Evolutionary conservation across 1,140 invertebrate genomes (phyloP).

Genomic region (Zaprionus tsacasi): DNA sequence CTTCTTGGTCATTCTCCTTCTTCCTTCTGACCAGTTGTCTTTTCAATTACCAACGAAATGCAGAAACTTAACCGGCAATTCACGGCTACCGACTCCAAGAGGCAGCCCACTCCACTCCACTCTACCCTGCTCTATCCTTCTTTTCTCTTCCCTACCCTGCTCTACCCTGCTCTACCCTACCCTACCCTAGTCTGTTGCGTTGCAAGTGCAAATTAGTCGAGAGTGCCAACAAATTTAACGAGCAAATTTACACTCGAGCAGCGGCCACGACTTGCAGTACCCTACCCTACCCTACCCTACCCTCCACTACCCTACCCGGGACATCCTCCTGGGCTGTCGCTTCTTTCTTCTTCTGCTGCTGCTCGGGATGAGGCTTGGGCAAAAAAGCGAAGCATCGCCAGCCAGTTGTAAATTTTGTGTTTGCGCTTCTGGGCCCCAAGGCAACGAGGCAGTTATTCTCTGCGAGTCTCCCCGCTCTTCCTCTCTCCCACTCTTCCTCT

Average conservation of each 20-base stretch:
- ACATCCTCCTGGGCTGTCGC: background rate
- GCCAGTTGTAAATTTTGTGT: conserved; percentile 72
- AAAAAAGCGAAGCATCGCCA: conserved; percentile 41
- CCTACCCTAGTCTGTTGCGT: conserved; percentile 56
- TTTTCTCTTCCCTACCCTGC: background rate
- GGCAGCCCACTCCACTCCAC: background rate
- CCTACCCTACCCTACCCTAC: too few relatives aligned
- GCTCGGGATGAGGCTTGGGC: conserved; percentile 38
- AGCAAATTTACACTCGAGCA: conserved; percentile 80
- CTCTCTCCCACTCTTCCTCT: background rate
- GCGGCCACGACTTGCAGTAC: conserved; percentile 52
- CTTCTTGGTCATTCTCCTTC: conserved; percentile 17
- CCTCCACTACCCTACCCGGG: background rate
- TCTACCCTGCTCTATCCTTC: conserved; percentile 30
- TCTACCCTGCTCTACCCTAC: background rate
- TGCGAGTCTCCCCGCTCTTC: background rate
- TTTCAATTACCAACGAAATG: conserved; percentile 49
- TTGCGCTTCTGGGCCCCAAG: conserved; percentile 39
- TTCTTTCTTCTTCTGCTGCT: background rate
- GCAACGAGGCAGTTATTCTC: conserved; percentile 27
- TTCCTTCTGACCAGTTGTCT: conserved; percentile 44
- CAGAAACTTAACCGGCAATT: conserved; percentile 32
- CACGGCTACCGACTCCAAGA: conserved; percentile 23
- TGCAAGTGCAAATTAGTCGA: conserved; percentile 79
- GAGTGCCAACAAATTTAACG: conserved; percentile 81